Conservation (phyloP, 2,113 vertebrate species). For the Plecturocebus donacophilus region DNA sequence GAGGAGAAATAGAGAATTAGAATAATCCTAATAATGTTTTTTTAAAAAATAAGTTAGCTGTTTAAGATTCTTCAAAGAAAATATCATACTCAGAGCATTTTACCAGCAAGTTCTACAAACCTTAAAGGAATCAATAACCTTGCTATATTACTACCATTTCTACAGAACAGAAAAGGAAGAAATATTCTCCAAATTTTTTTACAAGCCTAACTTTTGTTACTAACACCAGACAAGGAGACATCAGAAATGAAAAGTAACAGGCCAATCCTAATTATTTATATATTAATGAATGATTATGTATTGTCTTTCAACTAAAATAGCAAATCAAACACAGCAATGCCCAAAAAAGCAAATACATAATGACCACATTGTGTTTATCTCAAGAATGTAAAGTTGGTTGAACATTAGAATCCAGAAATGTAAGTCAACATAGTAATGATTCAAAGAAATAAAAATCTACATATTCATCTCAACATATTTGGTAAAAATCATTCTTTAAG, state of each 20-base stretch:
- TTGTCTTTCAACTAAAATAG: neutral
- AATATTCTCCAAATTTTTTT: neutral
- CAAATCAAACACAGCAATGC: neutral
- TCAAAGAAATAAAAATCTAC: neutral
- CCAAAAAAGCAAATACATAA: neutral
- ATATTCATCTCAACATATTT: neutral
- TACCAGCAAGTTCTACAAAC: neutral
- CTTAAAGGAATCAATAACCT: neutral
- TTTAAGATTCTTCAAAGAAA: slow-evolving; percentile 20
- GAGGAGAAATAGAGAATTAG: neutral
- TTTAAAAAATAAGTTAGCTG: neutral
- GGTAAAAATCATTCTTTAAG: neutral
- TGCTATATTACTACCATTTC: neutral
- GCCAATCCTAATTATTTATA: neutral
- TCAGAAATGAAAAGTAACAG: neutral
- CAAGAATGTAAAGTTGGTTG: neutral
- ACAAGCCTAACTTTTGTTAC: neutral
- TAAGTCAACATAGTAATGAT: neutral
- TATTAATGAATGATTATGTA: neutral
- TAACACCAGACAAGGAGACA: neutral
- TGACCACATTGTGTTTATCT: neutral
- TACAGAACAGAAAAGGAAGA: neutral
- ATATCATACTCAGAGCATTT: neutral
- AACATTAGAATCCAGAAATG: neutral
- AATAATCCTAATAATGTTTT: neutral